Percentiles rank a stretch among this genome's conserved stretches.
phyloP scores from a whole-genome alignment of 2,113 vertebrate species.

The Pimephales promelas region DNA sequence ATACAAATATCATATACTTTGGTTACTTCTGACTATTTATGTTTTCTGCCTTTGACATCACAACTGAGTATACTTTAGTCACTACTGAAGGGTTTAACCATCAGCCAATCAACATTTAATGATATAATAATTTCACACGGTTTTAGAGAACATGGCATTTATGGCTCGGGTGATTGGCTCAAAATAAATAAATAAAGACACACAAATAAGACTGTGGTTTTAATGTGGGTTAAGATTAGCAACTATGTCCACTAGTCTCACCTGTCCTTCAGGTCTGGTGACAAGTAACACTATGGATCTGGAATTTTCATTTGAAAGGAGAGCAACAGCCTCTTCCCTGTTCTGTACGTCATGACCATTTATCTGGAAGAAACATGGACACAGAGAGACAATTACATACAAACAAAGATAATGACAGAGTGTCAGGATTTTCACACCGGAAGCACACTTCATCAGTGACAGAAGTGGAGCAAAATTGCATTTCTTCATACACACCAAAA shows the following conservation, averaged over 20 bases:
- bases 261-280: constrained; percentile 90
- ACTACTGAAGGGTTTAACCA: background rate
- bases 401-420: constrained; percentile 36
- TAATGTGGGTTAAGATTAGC: background rate
- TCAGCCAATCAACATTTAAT: background rate
- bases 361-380: constrained; percentile 81
- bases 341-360: constrained; percentile 94
- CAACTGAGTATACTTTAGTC: background rate
- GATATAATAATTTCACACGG: background rate
- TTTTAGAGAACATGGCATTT: background rate
- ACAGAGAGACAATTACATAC: background rate
- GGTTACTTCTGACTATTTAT: background rate
- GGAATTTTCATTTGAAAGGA: constrained; percentile 88
- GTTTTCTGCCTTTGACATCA: background rate
- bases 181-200: background rate
- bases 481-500: constrained; percentile 36
- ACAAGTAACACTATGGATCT: constrained; percentile 88
- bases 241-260: constrained; percentile 63
- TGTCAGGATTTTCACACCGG: constrained; percentile 14
- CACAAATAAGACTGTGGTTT: background rate
- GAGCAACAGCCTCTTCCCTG: constrained; percentile 86
- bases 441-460: constrained; percentile 74
- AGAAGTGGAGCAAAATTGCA: constrained; percentile 65
- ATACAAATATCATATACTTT: background rate
- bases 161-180: background rate